Base-by-base conservation (phyloP, 2,888 invertebrate genomes). In the Oligia latruncula region DNA sequence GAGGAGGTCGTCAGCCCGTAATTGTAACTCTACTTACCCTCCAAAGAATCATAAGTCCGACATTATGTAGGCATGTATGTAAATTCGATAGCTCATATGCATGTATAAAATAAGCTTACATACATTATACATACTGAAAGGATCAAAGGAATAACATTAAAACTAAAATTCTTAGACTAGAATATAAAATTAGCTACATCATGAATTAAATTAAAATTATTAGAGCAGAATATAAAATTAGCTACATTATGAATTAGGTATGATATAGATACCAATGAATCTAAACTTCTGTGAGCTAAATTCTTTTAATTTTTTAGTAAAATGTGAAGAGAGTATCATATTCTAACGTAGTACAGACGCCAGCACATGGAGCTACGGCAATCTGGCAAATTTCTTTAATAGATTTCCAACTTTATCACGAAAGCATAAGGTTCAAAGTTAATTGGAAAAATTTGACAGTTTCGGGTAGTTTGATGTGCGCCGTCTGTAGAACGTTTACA, bases 1-100 rank as follows among this genome's bases (percentile, higher is more conserved):
- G 4, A 60, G 46, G 64, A 68, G 65, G 74, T 77, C 80, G 77
- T 80, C 87, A 77, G 79, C 66, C 70, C 74, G 84, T 84, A 87
- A 77, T 80, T 80, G 80, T 87, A 84, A 77, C 84, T 87, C 74
- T 73, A 52, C 87, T 87, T 84, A 85, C 87, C 62, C 87, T 87
- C 71, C 71, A 73, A 74, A 84, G 87, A 84, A 84, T 87, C 74
- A 84, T 84, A 84, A 77, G 84, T 72, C 66, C 62, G 17, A 73
- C 74, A 80, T 84, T 70, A 84, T 83, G 87, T 83, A 84, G 72
- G 84, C 87, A 87, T 75, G 74, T 87, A 85, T 85, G 87, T 80
- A 52, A 87, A 85, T 85, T 20, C n/a, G 62, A 73, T 83, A 80
- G 77, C 80, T 72, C 72, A 73, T 66, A 60, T 80, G 77, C 77